These are phyloP conservation scores for Apostichopus californicus DNA, from an alignment of 35 echinoderm and acorn worm species.

Conservation along the genomic window DNA sequence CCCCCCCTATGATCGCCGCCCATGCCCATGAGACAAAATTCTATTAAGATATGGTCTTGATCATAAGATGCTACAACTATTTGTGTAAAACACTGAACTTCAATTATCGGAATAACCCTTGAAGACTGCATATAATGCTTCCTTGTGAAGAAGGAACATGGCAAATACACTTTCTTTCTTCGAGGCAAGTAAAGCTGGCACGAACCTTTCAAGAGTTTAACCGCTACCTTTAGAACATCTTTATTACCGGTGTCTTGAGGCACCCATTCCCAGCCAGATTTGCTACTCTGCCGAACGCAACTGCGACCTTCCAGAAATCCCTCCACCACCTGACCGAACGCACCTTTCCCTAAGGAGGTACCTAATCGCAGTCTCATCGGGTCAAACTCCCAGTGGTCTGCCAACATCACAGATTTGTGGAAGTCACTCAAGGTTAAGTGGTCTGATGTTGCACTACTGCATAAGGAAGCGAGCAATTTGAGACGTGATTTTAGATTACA, in stretches of 20 bases:
- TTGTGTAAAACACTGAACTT: too few species aligned
- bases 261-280: slow-evolving; percentile 59
- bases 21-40: too few species aligned
- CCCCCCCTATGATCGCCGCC: too few species aligned
- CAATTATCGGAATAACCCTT: too few species aligned
- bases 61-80: too few species aligned
- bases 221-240: slow-evolving; percentile 71
- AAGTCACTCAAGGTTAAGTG: slow-evolving; percentile 51
- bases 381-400: slow-evolving; percentile 92
- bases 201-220: slow-evolving; percentile 93
- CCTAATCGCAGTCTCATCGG: slow-evolving; percentile 62
- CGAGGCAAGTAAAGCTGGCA: background rate
- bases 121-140: too few species aligned
- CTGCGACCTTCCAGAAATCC: slow-evolving; percentile 71
- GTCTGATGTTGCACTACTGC: slow-evolving; percentile 56
- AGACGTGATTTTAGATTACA: background rate
- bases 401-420: slow-evolving; percentile 53
- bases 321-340: slow-evolving; percentile 93
- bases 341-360: slow-evolving; percentile 79
- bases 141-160: too few species aligned
- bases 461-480: background rate
- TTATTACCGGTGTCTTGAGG: slow-evolving; percentile 63
- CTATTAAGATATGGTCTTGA: too few species aligned
- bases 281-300: slow-evolving; percentile 28
- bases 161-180: too few species aligned